These are phyloP conservation scores for Ormyrus pomaceus DNA, from an alignment of 2,888 invertebrate species.

Conservation along the genomic window DNA sequence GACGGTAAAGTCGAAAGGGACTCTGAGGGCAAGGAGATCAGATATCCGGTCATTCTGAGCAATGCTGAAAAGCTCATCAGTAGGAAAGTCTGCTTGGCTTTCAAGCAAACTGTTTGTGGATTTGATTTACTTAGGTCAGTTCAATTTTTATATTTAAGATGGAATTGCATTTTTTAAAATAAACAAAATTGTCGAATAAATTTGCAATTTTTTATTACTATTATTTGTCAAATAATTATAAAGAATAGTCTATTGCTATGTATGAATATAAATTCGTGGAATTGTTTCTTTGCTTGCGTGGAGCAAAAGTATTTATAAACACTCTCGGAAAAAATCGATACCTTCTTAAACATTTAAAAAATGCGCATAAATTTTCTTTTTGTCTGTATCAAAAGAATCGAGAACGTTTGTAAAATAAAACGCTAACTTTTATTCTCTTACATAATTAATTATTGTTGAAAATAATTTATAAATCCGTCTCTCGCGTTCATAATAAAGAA, in stretches of 20 bases:
- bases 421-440: neutral
- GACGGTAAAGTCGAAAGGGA: slow-evolving; percentile 99
- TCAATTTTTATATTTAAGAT: neutral
- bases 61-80: slow-evolving; percentile 99
- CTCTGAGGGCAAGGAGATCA: slow-evolving; percentile 97
- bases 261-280: too few species aligned
- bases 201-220: too few species aligned
- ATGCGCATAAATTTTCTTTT: too few species aligned
- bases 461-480: slow-evolving; percentile 13
- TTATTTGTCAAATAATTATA: too few species aligned
- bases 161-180: neutral
- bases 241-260: too few species aligned
- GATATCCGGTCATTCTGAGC: slow-evolving; percentile 98
- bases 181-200: too few species aligned
- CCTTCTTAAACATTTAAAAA: too few species aligned
- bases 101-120: slow-evolving; percentile 99
- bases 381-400: too few species aligned
- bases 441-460: neutral
- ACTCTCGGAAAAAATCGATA: too few species aligned
- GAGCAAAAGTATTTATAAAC: too few species aligned
- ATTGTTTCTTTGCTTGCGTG: too few species aligned
- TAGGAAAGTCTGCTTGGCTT: slow-evolving; percentile 96
- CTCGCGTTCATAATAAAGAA: slow-evolving; percentile 22
- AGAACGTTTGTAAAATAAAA: too few species aligned
- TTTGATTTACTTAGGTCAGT: slow-evolving; percentile 93